phyloP scores from a whole-genome alignment of 2,113 vertebrate species.

The Caracal caracal region DNA sequence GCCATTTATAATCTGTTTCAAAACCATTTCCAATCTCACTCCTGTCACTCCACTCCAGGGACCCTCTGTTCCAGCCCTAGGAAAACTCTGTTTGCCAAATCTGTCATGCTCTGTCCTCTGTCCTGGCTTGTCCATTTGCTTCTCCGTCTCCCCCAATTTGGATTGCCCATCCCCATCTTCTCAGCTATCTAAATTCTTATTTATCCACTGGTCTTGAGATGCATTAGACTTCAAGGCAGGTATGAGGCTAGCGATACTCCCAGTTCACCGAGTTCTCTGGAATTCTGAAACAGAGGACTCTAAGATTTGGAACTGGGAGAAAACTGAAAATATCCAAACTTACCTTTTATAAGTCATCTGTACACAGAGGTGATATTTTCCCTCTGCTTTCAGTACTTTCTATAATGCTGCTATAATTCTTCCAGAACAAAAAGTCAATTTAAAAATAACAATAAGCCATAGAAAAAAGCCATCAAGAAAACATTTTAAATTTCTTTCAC shows the following conservation, averaged over 20 bases:
- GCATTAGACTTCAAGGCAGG: background rate
- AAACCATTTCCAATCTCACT: background rate
- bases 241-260: background rate
- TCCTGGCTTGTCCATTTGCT: background rate
- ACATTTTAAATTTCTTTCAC: slow-evolving; percentile 11
- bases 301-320: background rate
- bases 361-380: background rate
- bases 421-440: slow-evolving; percentile 30
- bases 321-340: background rate
- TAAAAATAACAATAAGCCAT: slow-evolving; percentile 35
- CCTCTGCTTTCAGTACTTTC: background rate
- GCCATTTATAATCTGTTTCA: background rate
- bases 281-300: background rate
- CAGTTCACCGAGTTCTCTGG: background rate
- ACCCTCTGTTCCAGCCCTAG: too few species aligned
- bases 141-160: background rate
- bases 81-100: background rate
- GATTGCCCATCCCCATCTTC: background rate
- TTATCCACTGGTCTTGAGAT: background rate
- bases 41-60: background rate
- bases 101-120: background rate
- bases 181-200: background rate
- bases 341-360: background rate
- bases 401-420: background rate
- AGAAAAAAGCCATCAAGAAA: slow-evolving; percentile 8